Evolutionary conservation across 2,113 vertebrate genomes (phyloP), one percentile per base, ranked within the genome.

Genomic region (Perccottus glenii): DNA sequence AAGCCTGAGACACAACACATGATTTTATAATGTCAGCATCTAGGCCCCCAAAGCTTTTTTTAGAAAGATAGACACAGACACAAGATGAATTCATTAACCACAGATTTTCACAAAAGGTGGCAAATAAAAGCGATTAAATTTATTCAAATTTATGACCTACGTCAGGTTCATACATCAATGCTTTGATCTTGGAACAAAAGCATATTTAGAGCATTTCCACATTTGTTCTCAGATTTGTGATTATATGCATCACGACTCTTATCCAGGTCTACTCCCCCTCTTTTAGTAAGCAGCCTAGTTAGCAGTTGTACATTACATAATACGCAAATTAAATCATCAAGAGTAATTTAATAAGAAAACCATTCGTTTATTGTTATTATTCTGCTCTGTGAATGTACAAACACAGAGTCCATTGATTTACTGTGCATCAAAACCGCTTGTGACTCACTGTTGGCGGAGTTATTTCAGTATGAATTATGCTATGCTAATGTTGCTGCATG

Each of bases 1-100:
- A 99, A 11, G 95, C 96, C 98, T 99, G 86, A 5, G 15, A 35
- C 38, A 64, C 14, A 70, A 32, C 50, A 68, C 35, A 69, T n/a
- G 15, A 40, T 3, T 5, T 36, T 48, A 19, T 50, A 33, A n/a
- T 27, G 19, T 49, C 35, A 33, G 36, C 14, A 15, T 4, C 1
- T 11, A 5, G 49, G 6, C 4, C 53, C 10, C 7, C n/a, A 36
- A 6, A 32, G 2, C 5, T 40, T 46, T n/a, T 38, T 53, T 38
- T 11, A 27, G n/a, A n/a, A n/a, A n/a, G 19, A 27, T 27, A 27
- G 19, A 27, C 19, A 0, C 36, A 46, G 11, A 15, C 3, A 50
- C 14, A 53, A 50, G 9, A 64, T 50, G 4, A 40, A 12, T 60
- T 33, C 12, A 65, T 32, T 32, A 58, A 58, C 11, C 40, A 47